Evolutionary conservation across 1,140 invertebrate genomes (phyloP).

Genomic region (Diabrotica undecimpunctata): DNA sequence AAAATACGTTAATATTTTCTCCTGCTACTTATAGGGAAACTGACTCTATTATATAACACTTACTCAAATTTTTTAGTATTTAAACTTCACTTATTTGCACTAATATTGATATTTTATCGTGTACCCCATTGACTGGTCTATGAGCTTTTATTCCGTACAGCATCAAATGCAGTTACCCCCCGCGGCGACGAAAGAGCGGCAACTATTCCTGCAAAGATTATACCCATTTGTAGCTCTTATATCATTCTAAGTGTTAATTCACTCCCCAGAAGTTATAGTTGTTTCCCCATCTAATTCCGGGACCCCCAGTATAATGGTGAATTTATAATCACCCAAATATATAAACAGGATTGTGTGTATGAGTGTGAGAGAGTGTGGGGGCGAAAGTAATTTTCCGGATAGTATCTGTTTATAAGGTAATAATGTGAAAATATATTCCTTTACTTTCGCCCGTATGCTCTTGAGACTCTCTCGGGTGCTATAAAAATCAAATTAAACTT

Average conservation of each 20-base stretch:
- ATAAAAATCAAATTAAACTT: constrained; percentile 1
- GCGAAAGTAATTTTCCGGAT: neutral
- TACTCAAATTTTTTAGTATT: no score
- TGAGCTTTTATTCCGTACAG: neutral
- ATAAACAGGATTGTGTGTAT: neutral
- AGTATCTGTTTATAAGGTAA: constrained; percentile 1
- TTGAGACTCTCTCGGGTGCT: neutral
- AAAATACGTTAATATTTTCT: no score
- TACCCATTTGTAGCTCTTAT: neutral
- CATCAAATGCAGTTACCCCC: neutral
- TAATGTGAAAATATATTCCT: constrained; percentile 3
- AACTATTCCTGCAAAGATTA: constrained; percentile 2
- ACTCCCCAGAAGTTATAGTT: constrained; percentile 2
- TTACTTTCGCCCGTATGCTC: neutral
- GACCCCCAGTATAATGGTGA: neutral
- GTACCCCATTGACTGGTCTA: neutral
- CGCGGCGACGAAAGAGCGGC: neutral
- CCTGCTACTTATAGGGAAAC: no score
- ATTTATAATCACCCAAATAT: constrained; percentile 1
- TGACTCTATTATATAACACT: no score
- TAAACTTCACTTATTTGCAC: no score
- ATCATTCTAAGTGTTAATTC: constrained; percentile 2
- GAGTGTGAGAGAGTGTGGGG: neutral
- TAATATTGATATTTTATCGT: no score
- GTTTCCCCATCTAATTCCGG: neutral